Percentiles rank a stretch among this genome's conserved stretches.
These are phyloP conservation scores for Agrotis exclamationis DNA, from an alignment of 2,888 invertebrate genomes.

Conservation along the genomic window DNA sequence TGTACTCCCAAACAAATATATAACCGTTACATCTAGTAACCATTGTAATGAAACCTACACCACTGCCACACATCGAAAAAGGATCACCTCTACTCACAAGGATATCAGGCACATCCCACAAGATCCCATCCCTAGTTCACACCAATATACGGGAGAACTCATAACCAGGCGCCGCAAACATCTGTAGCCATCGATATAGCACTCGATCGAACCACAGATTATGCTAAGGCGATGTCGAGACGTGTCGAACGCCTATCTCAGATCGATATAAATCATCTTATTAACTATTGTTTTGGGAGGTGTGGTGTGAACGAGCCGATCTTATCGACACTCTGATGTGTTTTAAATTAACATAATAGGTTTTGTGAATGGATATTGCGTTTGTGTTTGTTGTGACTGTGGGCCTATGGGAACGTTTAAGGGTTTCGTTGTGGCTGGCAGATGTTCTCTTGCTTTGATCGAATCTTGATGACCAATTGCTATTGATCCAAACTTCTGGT, in stretches of 20 bases:
- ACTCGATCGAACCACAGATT: constrained; percentile 88
- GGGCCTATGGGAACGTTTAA: constrained; percentile 71
- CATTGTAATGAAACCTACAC: not conserved
- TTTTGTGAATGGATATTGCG: constrained; percentile 90
- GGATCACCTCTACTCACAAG: constrained; percentile 12
- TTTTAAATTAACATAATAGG: constrained; percentile 92
- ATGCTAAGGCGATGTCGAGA: constrained; percentile 90
- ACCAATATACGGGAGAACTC: constrained; percentile 45
- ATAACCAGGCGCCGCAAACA: constrained; percentile 76
- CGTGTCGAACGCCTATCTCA: constrained; percentile 88
- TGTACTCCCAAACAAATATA: not conserved
- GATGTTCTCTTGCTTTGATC: constrained; percentile 28
- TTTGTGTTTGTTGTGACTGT: constrained; percentile 82
- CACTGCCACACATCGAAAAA: constrained; percentile 8
- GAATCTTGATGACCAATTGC: not conserved
- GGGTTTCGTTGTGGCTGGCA: constrained; percentile 35
- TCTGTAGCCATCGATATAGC: constrained; percentile 87
- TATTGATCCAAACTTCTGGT: not conserved
- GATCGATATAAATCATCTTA: constrained; percentile 91
- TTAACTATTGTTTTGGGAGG: constrained; percentile 91
- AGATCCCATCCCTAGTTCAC: constrained; percentile 47
- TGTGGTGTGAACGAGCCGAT: constrained; percentile 90
- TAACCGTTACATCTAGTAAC: not conserved
- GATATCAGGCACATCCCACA: constrained; percentile 33
- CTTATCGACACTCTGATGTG: constrained; percentile 88